phyloP scores from a whole-genome alignment of 1,140 invertebrate genomes.

The Melanaphis sacchari region DNA sequence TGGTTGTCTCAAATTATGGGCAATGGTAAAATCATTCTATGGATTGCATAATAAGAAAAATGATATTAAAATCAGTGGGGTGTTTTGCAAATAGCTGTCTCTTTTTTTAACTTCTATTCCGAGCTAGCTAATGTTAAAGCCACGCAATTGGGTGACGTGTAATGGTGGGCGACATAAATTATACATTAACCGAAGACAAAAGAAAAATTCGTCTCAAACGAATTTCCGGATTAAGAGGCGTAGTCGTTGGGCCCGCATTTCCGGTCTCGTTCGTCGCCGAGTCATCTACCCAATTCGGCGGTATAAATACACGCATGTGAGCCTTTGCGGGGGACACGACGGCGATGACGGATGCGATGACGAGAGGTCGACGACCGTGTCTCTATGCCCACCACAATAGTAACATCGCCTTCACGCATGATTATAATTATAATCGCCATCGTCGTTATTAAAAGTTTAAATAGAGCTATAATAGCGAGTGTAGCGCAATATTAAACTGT shows the following conservation, averaged over 20 bases:
- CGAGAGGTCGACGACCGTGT: constrained; percentile 45
- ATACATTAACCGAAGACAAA: not conserved
- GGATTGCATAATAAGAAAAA: not conserved
- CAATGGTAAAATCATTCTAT: not conserved
- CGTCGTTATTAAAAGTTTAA: not conserved
- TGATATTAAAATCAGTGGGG: not conserved
- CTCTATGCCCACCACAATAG: not conserved
- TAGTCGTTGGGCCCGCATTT: not conserved
- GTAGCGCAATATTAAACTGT: not conserved
- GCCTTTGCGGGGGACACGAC: constrained; percentile 37
- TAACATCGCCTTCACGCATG: not conserved
- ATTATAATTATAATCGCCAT: not conserved
- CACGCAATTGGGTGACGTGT: too few species aligned
- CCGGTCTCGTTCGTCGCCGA: not conserved
- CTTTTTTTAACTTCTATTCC: too few species aligned
- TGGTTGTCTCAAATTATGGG: not conserved
- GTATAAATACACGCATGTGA: not conserved
- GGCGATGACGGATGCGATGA: not conserved
- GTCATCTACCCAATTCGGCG: not conserved
- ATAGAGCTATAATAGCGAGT: not conserved
- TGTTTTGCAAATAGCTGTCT: not conserved
- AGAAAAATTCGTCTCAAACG: not conserved
- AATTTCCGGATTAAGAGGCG: constrained; percentile 21
- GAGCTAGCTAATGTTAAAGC: too few species aligned
- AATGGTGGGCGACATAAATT: not conserved